Evolutionary conservation across 2,888 invertebrate genomes (phyloP), one percentile per base, ranked within the genome.

Genomic region (Synanthedon andrenaeformis): DNA sequence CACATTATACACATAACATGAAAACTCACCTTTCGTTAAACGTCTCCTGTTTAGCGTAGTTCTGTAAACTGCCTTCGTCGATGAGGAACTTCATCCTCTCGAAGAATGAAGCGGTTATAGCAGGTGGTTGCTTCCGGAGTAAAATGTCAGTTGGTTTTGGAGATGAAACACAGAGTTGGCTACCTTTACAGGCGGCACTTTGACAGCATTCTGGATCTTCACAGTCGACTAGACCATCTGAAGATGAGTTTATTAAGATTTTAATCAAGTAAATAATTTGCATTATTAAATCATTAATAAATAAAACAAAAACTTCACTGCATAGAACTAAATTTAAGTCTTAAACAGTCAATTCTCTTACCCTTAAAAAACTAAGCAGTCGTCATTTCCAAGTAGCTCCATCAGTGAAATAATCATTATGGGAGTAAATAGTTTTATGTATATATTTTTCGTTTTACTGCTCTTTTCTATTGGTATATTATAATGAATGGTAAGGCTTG

Each of bases 81-180:
- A 99, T 97, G 61, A 99, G 90, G 89, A 99, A 99, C 76, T 96
- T 96, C 96, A 98, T 97, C 69, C 98, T 91, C 78, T 99, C 97
- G 76, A 97, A 98, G 90, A 99, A 99, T 1, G 98, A 97, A 1
- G 98, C 98, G 0, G 98, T 98, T 68, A 97, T 96, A 23, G 96
- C 96, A 3, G 98, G 97, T 0, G 98, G 97, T 74, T 98, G 98
- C 81, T 98, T 98, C 55, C 98, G 90, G 51, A 98, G 89, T 13
- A 99, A 89, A 60, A 99, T 97, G 78, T 99, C 98, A 57, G 96
- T 95, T 6, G 99, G 99, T 70, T 97, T 97, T 2, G 97, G 96
- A 0, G 97, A 95, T 0, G 96, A 94, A 6, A 97, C 95, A 84
- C 99, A 99, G 55, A 97, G 91, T 70, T 96, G 94, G 68, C 95